Conservation (phyloP, 30 jellyfish, hydroid and myxozoan species). For the Aurelia coerulea region DNA sequence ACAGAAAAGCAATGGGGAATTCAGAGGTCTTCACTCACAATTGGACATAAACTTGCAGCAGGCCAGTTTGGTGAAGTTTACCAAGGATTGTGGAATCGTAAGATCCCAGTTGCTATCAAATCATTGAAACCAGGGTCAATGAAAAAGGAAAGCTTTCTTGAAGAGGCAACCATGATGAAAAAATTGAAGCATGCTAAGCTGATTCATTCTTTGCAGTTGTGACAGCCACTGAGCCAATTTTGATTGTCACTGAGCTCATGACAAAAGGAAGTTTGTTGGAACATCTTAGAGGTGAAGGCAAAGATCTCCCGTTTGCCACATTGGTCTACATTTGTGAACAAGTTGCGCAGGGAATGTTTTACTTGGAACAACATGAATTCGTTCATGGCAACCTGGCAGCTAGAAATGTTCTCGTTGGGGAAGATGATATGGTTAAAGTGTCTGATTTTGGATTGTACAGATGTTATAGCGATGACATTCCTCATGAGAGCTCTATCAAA, state of each 20-base stretch:
- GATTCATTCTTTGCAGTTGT: constrained; percentile 95
- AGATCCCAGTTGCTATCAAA: constrained; percentile 88
- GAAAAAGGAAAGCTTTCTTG: constrained; percentile 88
- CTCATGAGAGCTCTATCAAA: constrained; percentile 87
- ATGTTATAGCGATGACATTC: constrained; percentile 80
- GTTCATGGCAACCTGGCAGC: constrained; percentile 97
- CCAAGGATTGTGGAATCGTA: constrained; percentile 89
- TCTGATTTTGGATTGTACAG: constrained; percentile 98
- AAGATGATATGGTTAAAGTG: constrained; percentile 74
- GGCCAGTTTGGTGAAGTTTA: constrained; percentile 98
- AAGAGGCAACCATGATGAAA: constrained; percentile 92
- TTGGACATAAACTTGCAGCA: constrained; percentile 46
- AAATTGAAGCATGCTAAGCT: constrained; percentile 84
- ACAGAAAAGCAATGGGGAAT: constrained; percentile 97
- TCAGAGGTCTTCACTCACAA: constrained; percentile 70
- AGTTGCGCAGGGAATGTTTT: constrained; percentile 97
- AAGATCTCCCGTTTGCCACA: constrained; percentile 38
- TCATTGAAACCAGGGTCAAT: constrained; percentile 90
- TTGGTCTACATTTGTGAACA: constrained; percentile 87
- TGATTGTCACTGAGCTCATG: constrained; percentile 95
- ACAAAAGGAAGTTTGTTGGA: constrained; percentile 92
- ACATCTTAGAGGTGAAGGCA: constrained; percentile 82
- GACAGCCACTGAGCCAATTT: constrained; percentile 79
- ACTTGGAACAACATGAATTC: constrained; percentile 75
- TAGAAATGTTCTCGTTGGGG: constrained; percentile 91